phyloP scores from a whole-genome alignment of 1,140 invertebrate species.

The Venturia canescens region DNA sequence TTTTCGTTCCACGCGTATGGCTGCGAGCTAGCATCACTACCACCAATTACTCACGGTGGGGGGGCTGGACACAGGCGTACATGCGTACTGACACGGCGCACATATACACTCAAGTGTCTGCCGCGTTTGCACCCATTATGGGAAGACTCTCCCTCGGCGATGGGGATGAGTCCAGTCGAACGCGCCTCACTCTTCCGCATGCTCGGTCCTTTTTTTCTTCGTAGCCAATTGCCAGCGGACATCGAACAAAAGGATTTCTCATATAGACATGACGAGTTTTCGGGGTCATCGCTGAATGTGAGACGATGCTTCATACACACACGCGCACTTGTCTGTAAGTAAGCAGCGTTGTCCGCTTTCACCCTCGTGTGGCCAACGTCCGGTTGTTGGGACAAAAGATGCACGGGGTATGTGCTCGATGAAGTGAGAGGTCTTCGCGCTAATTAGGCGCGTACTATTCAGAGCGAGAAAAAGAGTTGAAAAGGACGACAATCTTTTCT shows the following conservation, averaged over 20 bases:
- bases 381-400: constrained; percentile 29
- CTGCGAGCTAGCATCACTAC: constrained; percentile 58
- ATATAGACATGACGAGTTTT: constrained; percentile 24
- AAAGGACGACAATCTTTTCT: background rate
- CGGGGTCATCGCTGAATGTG: constrained; percentile 23
- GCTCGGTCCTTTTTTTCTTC: constrained; percentile 28
- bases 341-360: constrained; percentile 25
- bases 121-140: constrained; percentile 27
- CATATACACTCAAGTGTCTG: background rate
- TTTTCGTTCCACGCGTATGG: constrained; percentile 74
- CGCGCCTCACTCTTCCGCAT: constrained; percentile 23
- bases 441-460: constrained; percentile 29
- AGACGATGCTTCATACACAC: background rate
- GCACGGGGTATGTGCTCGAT: constrained; percentile 10
- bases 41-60: constrained; percentile 52
- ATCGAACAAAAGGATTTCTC: constrained; percentile 43
- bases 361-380: constrained; percentile 21
- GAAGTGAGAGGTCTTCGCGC: background rate
- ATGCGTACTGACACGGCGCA: constrained; percentile 27
- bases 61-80: constrained; percentile 30
- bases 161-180: background rate
- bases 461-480: background rate
- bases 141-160: constrained; percentile 2
- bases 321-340: background rate
- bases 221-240: constrained; percentile 25